Percentiles rank a stretch among this genome's conserved stretches.
phyloP scores from a whole-genome alignment of 2,888 invertebrate species.

The Stenurella melanura region DNA sequence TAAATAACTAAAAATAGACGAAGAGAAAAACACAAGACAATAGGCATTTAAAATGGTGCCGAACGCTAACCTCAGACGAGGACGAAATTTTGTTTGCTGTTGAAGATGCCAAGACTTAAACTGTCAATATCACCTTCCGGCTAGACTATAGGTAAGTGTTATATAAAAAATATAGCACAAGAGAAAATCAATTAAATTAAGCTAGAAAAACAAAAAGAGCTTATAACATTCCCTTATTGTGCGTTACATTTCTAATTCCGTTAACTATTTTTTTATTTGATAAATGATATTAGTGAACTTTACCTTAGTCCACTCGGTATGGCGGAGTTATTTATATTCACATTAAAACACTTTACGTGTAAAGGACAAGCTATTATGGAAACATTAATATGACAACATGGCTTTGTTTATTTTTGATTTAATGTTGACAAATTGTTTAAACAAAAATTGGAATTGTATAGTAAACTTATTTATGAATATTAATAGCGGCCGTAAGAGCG shows the following conservation, averaged over 20 bases:
- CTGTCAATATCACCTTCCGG: neutral
- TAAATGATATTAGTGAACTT: neutral
- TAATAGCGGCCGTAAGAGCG: neutral
- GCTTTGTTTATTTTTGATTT: neutral
- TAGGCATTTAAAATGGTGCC: neutral
- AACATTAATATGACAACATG: slow-evolving; percentile 1
- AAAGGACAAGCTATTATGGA: neutral
- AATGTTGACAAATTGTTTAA: slow-evolving; percentile 24
- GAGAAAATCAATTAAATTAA: no score
- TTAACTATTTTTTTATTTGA: no score
- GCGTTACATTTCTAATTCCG: no score
- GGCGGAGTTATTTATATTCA: neutral
- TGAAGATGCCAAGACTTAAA: neutral
- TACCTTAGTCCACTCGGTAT: neutral
- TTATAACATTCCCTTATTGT: no score
- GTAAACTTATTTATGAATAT: neutral
- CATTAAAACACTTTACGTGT: slow-evolving; percentile 7
- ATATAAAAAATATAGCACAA: neutral
- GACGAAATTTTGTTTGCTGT: neutral
- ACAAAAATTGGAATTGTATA: neutral
- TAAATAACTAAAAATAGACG: neutral
- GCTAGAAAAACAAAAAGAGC: no score
- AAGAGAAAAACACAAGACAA: neutral
- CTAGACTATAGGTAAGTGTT: neutral
- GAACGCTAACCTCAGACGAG: neutral